A percentile compares a stretch with the other conserved stretches of the same genome.
Evolutionary conservation across 2,113 vertebrate species (phyloP).

Genomic region (Nyctibius bracteatus): DNA sequence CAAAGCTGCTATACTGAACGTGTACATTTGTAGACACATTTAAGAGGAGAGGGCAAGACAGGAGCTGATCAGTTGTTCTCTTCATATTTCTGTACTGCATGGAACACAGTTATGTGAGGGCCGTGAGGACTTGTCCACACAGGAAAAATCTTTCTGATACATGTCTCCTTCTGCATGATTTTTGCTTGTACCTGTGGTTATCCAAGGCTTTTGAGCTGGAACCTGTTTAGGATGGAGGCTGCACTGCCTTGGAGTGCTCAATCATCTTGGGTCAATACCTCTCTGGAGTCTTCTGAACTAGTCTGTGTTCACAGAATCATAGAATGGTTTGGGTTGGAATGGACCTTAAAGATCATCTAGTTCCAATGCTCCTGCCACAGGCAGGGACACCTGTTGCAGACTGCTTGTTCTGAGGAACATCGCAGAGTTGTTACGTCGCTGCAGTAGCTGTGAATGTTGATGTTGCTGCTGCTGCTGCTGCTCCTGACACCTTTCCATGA

Average conservation of each 20-base stretch:
- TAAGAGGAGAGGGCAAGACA: background rate
- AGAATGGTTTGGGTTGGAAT: too few species aligned
- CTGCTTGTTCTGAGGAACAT: too few species aligned
- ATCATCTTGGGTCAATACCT: background rate
- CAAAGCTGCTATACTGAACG: accelerated
- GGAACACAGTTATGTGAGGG: accelerated
- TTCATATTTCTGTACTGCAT: background rate
- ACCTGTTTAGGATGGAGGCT: background rate
- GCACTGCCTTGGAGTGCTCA: background rate
- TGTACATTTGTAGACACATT: background rate
- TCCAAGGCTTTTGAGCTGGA: background rate
- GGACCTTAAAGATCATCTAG: too few species aligned
- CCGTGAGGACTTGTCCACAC: background rate
- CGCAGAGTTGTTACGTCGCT: too few species aligned
- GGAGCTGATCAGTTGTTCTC: background rate
- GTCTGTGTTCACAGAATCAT: too few species aligned
- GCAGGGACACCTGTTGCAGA: too few species aligned
- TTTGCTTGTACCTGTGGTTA: background rate
- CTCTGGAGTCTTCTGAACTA: background rate
- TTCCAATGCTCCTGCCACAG: too few species aligned
- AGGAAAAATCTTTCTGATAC: background rate
- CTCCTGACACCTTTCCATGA: too few species aligned
- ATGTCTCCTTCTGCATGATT: accelerated
- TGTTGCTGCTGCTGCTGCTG: too few species aligned
- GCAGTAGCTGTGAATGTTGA: too few species aligned